A percentile compares a stretch with the other conserved stretches of the same genome.
phyloP scores from a whole-genome alignment of 1,140 invertebrate genomes.

The Halesus radiatus region DNA sequence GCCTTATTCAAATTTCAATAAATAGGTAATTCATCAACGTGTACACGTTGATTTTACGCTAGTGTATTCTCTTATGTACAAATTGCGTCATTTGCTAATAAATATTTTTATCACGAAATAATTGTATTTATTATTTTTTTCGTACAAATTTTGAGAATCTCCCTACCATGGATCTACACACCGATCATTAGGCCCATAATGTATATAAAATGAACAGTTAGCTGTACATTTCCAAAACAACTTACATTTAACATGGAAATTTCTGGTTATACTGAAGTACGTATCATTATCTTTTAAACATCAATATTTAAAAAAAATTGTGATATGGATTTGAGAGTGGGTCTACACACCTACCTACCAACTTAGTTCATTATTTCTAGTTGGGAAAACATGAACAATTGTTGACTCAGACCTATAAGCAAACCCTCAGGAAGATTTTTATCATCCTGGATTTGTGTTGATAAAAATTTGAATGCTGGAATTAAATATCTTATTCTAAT shows the following conservation, averaged over 20 bases:
- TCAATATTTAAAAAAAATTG: background rate
- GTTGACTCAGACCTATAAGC: background rate
- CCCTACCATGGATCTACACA: background rate
- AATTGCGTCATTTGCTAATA: background rate
- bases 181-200: background rate
- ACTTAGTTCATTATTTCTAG: background rate
- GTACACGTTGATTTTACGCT: background rate
- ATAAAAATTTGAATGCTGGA: too few species aligned
- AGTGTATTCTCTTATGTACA: background rate
- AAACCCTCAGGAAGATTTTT: background rate
- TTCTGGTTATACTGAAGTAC: too few species aligned
- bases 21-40: background rate
- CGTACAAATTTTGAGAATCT: background rate
- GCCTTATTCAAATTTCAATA: slow-evolving; percentile 4
- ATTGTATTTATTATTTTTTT: background rate
- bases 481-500: background rate
- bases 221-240: too few species aligned
- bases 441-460: background rate
- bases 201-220: background rate
- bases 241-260: too few species aligned
- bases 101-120: slow-evolving; percentile 1
- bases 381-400: background rate
- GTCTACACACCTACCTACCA: background rate
- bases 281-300: background rate
- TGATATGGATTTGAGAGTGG: background rate